Conservation (phyloP, 2,113 vertebrate species). For the Mobula hypostoma region DNA sequence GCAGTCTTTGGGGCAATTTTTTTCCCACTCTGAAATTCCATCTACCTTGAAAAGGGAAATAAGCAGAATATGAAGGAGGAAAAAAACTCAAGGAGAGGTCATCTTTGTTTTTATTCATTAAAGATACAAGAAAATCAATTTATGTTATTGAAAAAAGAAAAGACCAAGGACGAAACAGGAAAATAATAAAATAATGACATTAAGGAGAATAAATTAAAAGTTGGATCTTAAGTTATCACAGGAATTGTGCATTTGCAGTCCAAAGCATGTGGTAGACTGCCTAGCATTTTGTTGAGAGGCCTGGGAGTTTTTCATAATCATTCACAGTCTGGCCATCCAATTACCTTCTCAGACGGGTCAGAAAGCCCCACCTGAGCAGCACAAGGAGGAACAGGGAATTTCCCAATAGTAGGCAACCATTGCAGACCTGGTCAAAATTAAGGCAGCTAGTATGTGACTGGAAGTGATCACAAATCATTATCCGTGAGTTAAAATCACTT, state of each 20-base stretch:
- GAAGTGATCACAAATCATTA: neutral
- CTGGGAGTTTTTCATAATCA: neutral
- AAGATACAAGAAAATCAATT: neutral
- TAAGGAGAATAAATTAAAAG: neutral
- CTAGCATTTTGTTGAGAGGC: neutral
- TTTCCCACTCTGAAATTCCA: neutral
- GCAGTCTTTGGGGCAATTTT: neutral
- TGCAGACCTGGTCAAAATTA: neutral
- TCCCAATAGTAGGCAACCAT: neutral
- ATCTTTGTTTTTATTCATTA: neutral
- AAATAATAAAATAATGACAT: neutral
- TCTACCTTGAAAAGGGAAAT: neutral
- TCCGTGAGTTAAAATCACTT: neutral
- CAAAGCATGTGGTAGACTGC: neutral
- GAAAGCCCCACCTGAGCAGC: neutral
- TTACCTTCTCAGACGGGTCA: neutral
- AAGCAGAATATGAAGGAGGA: neutral
- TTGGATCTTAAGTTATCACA: neutral
- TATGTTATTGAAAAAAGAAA: neutral
- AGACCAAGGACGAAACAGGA: neutral
- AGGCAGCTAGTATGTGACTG: neutral
- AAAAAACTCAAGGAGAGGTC: neutral
- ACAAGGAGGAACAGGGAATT: neutral
- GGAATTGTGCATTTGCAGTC: neutral
- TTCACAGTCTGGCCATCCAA: neutral